Evolutionary conservation across 1,140 invertebrate genomes (phyloP).

Genomic region (Calephelis virginiensis): DNA sequence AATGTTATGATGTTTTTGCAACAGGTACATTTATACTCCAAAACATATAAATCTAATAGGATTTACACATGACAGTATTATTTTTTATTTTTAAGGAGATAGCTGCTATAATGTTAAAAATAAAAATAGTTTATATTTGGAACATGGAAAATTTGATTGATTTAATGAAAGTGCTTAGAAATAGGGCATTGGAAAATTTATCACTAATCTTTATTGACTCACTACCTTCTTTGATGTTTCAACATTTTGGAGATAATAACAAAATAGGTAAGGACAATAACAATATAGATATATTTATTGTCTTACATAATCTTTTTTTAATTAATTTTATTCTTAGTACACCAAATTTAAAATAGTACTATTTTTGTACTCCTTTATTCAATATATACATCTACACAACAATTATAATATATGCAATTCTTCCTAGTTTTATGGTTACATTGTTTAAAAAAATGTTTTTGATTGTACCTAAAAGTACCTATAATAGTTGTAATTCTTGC

Average conservation of each 20-base stretch:
- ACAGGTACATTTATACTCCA: too few relatives aligned
- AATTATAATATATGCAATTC: too few relatives aligned
- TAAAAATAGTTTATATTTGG: slow-evolving; percentile 65
- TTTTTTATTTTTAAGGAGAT: slow-evolving; percentile 58
- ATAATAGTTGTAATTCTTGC: slow-evolving; percentile 28
- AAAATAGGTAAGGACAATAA: slow-evolving; percentile 57
- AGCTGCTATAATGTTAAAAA: slow-evolving; percentile 63
- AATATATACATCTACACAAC: too few relatives aligned
- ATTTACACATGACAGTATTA: too few relatives aligned
- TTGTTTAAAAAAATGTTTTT: slow-evolving; percentile 34
- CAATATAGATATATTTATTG: too few relatives aligned
- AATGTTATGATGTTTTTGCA: too few relatives aligned
- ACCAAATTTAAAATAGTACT: too few relatives aligned
- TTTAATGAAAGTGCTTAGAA: slow-evolving; percentile 70
- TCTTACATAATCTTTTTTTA: too few relatives aligned
- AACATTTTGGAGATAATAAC: slow-evolving; percentile 68
- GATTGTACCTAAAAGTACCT: background rate
- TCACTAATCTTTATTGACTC: slow-evolving; percentile 82
- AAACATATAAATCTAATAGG: too few relatives aligned
- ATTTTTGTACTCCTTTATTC: too few relatives aligned
- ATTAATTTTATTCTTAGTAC: too few relatives aligned
- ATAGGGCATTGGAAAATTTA: slow-evolving; percentile 53
- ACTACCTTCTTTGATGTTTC: slow-evolving; percentile 78
- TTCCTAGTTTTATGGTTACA: background rate
- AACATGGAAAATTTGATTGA: slow-evolving; percentile 75